Conservation (phyloP, 1,140 invertebrate species). For the Cotesia chilonis region DNA sequence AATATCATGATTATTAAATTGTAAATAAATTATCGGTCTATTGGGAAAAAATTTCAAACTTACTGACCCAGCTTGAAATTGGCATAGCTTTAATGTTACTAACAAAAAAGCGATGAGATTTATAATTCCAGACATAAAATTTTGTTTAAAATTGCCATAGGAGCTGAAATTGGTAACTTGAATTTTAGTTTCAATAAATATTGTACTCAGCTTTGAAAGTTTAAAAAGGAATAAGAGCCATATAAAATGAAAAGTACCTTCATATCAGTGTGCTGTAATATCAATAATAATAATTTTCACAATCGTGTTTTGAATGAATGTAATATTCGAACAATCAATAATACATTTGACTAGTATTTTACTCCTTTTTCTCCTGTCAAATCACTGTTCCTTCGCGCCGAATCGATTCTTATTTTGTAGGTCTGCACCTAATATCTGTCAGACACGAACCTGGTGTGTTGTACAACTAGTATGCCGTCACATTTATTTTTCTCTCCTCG, state of each 20-base stretch:
- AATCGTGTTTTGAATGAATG: slow-evolving; percentile 19
- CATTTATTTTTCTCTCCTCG: slow-evolving; percentile 13
- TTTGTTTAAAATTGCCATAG: no score
- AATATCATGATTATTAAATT: no score
- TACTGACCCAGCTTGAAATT: no score
- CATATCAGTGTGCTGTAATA: neutral
- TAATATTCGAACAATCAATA: slow-evolving; percentile 34
- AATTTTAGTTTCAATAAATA: no score
- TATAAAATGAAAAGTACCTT: neutral
- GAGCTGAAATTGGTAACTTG: no score
- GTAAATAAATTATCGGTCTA: no score
- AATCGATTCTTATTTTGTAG: slow-evolving; percentile 54
- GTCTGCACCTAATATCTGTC: slow-evolving; percentile 50
- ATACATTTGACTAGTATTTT: slow-evolving; percentile 35
- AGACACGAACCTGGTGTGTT: slow-evolving; percentile 50
- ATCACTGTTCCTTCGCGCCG: slow-evolving; percentile 27
- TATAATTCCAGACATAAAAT: no score
- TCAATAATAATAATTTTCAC: slow-evolving; percentile 19
- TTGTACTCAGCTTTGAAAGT: no score
- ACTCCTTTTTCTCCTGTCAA: slow-evolving; percentile 23
- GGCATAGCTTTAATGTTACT: no score
- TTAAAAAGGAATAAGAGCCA: no score
- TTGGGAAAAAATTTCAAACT: no score
- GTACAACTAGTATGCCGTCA: slow-evolving; percentile 29
- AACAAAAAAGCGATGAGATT: no score